phyloP scores from a whole-genome alignment of 2,113 vertebrate genomes.

The Phycodurus eques region DNA sequence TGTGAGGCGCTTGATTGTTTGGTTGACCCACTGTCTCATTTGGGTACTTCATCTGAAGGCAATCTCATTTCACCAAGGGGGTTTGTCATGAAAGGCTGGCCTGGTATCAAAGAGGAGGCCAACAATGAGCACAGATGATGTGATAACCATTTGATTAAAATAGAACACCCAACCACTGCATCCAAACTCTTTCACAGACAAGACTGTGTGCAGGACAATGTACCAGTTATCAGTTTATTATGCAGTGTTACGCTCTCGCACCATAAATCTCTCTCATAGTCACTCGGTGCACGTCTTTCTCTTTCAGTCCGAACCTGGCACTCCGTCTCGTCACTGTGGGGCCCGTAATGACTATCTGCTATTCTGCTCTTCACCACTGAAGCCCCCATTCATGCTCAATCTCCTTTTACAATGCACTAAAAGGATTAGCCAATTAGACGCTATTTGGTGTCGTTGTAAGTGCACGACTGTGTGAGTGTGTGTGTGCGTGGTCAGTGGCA shows the following conservation, averaged over 20 bases:
- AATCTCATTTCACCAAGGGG: slow-evolving; percentile 49
- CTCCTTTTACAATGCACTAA: slow-evolving; percentile 69
- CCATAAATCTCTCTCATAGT: slow-evolving; percentile 35
- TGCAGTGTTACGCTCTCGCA: slow-evolving; percentile 29
- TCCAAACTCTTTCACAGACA: slow-evolving; percentile 23
- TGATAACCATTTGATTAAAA: slow-evolving; percentile 21
- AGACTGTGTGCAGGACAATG: slow-evolving; percentile 25
- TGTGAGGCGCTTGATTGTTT: slow-evolving; percentile 53
- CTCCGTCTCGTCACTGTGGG: slow-evolving; percentile 54
- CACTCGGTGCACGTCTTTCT: slow-evolving; percentile 26
- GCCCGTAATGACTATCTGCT: slow-evolving; percentile 64
- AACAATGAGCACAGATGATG: slow-evolving; percentile 30
- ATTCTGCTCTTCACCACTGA: slow-evolving; percentile 59
- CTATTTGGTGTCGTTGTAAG: slow-evolving; percentile 55
- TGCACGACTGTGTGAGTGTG: neutral
- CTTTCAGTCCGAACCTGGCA: slow-evolving; percentile 44
- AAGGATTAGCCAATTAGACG: slow-evolving; percentile 73
- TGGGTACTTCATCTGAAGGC: slow-evolving; percentile 42
- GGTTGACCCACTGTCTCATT: slow-evolving; percentile 58
- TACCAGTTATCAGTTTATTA: slow-evolving; percentile 33
- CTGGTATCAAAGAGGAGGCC: slow-evolving; percentile 29
- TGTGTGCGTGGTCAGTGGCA: slow-evolving; percentile 34
- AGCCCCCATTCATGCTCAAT: slow-evolving; percentile 64
- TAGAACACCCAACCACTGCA: neutral
- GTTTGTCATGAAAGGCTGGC: slow-evolving; percentile 40